Percentiles rank a stretch among this genome's conserved stretches.
phyloP scores from a whole-genome alignment of 2,113 vertebrate genomes.

The Amblyopsis rosae region DNA sequence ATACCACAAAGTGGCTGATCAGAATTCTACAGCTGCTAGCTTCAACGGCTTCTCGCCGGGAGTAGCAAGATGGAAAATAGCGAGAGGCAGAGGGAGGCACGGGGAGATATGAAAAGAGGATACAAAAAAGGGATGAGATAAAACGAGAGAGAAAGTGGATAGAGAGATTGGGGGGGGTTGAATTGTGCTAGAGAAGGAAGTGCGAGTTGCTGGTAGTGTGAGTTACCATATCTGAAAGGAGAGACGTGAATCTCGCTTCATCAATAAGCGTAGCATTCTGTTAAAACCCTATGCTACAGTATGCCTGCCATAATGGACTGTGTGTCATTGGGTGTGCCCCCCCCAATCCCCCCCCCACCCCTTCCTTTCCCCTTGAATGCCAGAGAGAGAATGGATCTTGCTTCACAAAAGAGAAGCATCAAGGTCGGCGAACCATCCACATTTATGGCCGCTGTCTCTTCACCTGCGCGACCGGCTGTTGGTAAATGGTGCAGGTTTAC shows the following conservation, averaged over 20 bases:
- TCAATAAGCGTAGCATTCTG: constrained; percentile 51
- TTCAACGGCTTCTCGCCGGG: constrained; percentile 51
- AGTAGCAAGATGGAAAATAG: constrained; percentile 17
- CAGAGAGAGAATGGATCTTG: constrained; percentile 34
- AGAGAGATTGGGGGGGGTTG: constrained; percentile 30
- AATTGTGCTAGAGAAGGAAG: constrained; percentile 23
- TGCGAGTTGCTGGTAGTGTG: constrained; percentile 50
- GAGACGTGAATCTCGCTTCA: constrained; percentile 67
- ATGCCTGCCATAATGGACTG: constrained; percentile 51
- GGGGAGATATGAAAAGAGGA: constrained; percentile 18
- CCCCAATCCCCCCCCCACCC: constrained; percentile 17
- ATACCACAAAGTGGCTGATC: constrained; percentile 76
- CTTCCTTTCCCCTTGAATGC: constrained; percentile 10
- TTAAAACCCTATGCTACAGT: constrained; percentile 35
- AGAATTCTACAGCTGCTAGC: constrained; percentile 68
- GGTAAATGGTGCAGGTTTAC: constrained; percentile 35
- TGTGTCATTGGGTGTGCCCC: constrained; percentile 43
- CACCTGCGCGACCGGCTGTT: not conserved
- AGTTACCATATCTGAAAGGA: constrained; percentile 57
- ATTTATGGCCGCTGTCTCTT: constrained; percentile 28
- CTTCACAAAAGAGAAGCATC: constrained; percentile 50
- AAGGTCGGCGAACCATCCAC: constrained; percentile 54
- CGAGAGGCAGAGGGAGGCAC: not conserved
- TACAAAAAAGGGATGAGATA: constrained; percentile 23
- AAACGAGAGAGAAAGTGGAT: constrained; percentile 33